A percentile compares a stretch with the other conserved stretches of the same genome.
Conservation (phyloP, 2,113 vertebrate genomes). For the Colistium nudipinnis region DNA sequence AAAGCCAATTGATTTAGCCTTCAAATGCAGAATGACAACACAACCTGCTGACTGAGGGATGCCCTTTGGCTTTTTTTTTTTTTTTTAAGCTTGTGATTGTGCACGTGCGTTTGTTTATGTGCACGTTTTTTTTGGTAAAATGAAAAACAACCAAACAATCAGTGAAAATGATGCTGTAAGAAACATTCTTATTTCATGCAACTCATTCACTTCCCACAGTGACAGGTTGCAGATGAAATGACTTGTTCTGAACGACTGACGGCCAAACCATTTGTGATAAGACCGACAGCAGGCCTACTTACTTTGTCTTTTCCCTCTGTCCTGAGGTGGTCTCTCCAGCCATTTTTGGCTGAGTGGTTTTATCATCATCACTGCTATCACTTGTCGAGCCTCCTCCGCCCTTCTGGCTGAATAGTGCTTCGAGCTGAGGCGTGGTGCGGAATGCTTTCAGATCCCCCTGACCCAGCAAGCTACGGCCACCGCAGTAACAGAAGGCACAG, state of each 20-base stretch:
- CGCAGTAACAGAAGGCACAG: conserved; percentile 98
- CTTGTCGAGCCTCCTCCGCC: conserved; percentile 70
- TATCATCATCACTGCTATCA: conserved; percentile 80
- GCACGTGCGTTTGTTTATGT: background rate
- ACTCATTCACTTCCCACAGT: conserved; percentile 26
- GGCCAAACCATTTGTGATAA: conserved; percentile 31
- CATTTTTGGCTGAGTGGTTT: conserved; percentile 73
- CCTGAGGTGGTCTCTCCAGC: conserved; percentile 74
- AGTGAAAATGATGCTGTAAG: background rate
- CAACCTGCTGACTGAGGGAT: background rate
- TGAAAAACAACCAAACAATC: too few species aligned
- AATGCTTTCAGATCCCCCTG: conserved; percentile 95
- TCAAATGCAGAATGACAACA: conserved; percentile 14
- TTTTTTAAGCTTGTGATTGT: too few species aligned
- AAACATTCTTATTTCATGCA: conserved; percentile 21
- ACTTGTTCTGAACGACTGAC: background rate
- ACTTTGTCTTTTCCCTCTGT: conserved; percentile 75
- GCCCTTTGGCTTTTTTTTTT: conserved; percentile 5
- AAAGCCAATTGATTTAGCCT: conserved; percentile 23
- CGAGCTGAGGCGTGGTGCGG: conserved; percentile 84
- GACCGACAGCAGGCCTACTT: conserved; percentile 51
- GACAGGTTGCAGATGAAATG: conserved; percentile 23
- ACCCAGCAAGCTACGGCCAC: conserved; percentile 94
- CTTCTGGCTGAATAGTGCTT: conserved; percentile 73
- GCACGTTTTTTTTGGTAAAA: background rate